Conservation (phyloP, 1,140 invertebrate species). For the Matsumurasca onukii region DNA sequence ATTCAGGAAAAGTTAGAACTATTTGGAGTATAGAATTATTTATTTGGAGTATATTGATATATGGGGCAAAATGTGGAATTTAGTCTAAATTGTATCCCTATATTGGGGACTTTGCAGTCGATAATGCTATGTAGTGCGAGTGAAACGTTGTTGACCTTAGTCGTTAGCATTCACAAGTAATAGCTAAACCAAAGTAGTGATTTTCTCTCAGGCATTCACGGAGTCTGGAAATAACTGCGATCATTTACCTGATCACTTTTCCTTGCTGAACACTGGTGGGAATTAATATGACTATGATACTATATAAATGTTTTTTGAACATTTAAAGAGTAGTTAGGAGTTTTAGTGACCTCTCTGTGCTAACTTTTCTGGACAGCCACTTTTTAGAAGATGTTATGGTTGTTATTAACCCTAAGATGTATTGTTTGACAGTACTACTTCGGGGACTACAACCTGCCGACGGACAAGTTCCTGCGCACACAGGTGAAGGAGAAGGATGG, state of each 20-base stretch:
- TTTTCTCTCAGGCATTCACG: no score
- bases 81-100: no score
- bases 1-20: no score
- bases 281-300: neutral
- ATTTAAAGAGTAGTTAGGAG: neutral
- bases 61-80: no score
- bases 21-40: no score
- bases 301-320: neutral
- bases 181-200: no score
- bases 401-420: neutral
- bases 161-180: no score
- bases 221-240: no score
- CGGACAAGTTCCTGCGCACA: slow-evolving; percentile 87
- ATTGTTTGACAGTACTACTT: slow-evolving; percentile 67
- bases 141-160: no score
- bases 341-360: neutral
- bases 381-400: neutral
- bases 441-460: slow-evolving; percentile 84
- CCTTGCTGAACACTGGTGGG: neutral
- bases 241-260: neutral
- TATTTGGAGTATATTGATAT: no score
- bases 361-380: neutral
- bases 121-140: no score
- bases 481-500: slow-evolving; percentile 84
- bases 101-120: no score